Base-by-base conservation (phyloP, 2,888 invertebrate genomes). In the Pemphredon lugubris region DNA sequence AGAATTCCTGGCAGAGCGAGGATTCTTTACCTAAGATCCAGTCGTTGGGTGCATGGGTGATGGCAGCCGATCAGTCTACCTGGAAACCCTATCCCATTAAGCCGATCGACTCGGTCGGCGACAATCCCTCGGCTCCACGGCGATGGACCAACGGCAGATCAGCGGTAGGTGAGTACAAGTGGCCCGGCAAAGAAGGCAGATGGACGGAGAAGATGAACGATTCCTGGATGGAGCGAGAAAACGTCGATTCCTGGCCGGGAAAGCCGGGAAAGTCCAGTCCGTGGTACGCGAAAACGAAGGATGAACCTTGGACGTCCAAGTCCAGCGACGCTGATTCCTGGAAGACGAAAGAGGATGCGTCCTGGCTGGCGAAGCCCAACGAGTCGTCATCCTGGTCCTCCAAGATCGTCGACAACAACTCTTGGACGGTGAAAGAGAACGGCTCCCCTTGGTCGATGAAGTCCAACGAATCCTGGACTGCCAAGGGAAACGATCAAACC, bases 21-120 rank as follows among this genome's bases (percentile, higher is more conserved):
- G 44, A 68, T 4, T 11, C 37, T 6, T 47, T 83, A 45, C 82
- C 86, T 2, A 83, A 83, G 60, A 83, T 84, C 20, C 79, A 84
- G 21, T 81, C 84, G 0, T 78, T 84, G 0, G 77, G 79, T 2
- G 79, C 75, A 3, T 85, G 86, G 86, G 75, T 81, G 5, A 79
- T 84, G 75, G 77, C 86, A 0, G 78, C 73, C 0, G 84, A 86
- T 54, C 80, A 82, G 18, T 77, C 84, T 0, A 83, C 83, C 1
- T 86, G 86, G 86, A 83, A 70, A 13, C 82, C 84, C 0, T 84
- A 86, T 32, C 77, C 80, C 2, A 50, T 77, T 7, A 77, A 84
- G 18, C 59, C 77, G 0, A 58, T 63, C 5, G 61, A 69, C 2
- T 11, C 54, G 0, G 3, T 51, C 6, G 66, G 77, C 18, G 73